Base-by-base conservation (phyloP, 2,113 vertebrate genomes). In the Sitta europaea region DNA sequence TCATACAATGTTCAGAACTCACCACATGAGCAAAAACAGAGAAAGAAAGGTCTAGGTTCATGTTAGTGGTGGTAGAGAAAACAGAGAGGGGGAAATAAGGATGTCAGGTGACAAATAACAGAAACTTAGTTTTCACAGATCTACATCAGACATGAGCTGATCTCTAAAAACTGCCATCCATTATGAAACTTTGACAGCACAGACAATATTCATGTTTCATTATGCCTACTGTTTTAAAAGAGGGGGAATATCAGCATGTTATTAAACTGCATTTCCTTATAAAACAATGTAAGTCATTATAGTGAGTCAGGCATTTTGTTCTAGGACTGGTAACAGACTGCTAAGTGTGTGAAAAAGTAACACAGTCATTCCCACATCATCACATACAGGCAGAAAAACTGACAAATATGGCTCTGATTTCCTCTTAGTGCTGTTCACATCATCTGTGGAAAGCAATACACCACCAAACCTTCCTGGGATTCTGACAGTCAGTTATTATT, bases 221-320 rank as follows among this genome's bases (percentile, higher is more conserved):
- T 53, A 71, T 29, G 53, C 1, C 5, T 33, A 29, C 16, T 83
- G 5, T 50, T 79, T 38, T 63, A 51, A 67, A 76, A 58, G 27
- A 76, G 9, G 29, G 59, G 27, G 22, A 67, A 79, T 19, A 62
- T 35, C 13, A 58, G 29, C 58, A 66, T 5, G 11, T 8, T 73
- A 29, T 42, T 48, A 74, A 91, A 73, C 9, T 14, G 23, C 35
- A 77, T 55, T 79, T 71, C 35, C 21, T 80, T 84, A 63, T 45
- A 57, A 92, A 67, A 51, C 28, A 53, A 48, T 45, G 43, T n/a
- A 66, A 94, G 24, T 66, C 35, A 72, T 81, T 70, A 50, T 6
- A 86, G 40, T 86, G 94, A 95, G 57, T 96, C 93, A 95, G 63
- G 48, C 63, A 95, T 88, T 92, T 66, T 94, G 67, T 92, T 93